phyloP scores from a whole-genome alignment of 2,797 vertebrate species.

The Mustela erminea region DNA sequence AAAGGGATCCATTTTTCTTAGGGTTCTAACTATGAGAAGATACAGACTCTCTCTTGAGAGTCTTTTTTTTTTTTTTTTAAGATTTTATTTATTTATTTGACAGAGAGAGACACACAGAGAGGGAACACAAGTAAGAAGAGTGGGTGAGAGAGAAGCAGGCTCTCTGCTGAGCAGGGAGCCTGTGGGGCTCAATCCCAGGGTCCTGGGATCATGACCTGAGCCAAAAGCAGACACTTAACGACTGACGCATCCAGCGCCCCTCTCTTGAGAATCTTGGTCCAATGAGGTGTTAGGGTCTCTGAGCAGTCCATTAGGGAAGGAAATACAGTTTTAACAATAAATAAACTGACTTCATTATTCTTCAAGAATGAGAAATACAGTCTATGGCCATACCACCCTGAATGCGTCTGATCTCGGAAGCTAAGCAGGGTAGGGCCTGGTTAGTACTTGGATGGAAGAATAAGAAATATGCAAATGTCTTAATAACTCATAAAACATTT shows the following conservation, averaged over 20 bases:
- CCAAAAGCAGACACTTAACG: no score
- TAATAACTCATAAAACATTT: constrained; percentile 31
- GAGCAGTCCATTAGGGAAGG: background rate
- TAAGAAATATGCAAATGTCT: constrained; percentile 31
- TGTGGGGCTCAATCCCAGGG: no score
- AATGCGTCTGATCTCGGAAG: no score
- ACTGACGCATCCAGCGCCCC: no score
- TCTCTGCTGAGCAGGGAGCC: no score
- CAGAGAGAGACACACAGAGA: no score
- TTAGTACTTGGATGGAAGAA: background rate
- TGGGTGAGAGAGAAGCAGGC: no score
- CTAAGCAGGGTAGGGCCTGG: no score
- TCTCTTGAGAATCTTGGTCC: background rate
- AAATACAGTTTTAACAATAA: constrained; percentile 25
- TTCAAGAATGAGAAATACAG: constrained; percentile 29
- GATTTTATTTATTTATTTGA: no score
- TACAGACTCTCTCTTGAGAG: background rate
- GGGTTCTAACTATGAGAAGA: background rate
- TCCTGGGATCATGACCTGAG: no score
- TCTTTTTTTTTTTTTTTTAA: background rate
- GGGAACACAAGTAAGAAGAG: no score
- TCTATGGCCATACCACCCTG: no score
- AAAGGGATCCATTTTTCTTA: background rate
- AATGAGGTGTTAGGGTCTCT: background rate
- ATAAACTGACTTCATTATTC: constrained; percentile 26